These are phyloP conservation scores for Taurulus bubalis DNA, from an alignment of 2,113 vertebrate genomes.

Conservation along the genomic window DNA sequence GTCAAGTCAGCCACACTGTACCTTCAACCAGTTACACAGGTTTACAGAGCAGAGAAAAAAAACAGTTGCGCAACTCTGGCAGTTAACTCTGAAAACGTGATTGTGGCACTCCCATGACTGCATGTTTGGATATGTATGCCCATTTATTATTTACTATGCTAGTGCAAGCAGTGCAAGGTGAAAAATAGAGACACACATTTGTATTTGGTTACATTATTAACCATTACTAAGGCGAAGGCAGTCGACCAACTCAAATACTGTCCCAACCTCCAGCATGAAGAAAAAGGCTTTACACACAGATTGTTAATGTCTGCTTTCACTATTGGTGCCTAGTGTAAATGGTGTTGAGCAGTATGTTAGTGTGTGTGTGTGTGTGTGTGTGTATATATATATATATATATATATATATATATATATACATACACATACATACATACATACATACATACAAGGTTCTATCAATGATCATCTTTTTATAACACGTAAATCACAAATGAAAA, in stretches of 20 bases:
- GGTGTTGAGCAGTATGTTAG: neutral
- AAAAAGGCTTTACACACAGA: constrained; percentile 29
- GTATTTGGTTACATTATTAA: constrained; percentile 41
- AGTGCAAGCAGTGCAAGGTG: neutral
- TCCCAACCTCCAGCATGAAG: constrained; percentile 6
- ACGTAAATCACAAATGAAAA: constrained; percentile 1
- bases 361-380: neutral
- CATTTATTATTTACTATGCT: neutral
- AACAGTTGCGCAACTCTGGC: constrained; percentile 28
- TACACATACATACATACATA: no score
- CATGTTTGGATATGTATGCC: neutral
- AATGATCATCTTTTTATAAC: neutral
- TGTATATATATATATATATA: neutral
- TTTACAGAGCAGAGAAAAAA: constrained; percentile 19
- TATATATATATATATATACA: neutral
- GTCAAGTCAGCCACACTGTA: constrained; percentile 41
- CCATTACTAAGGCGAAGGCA: constrained; percentile 4
- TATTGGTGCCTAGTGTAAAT: constrained; percentile 28
- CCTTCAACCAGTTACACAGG: constrained; percentile 55
- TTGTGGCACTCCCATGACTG: constrained; percentile 16
- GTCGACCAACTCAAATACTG: constrained; percentile 30
- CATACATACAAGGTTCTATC: neutral
- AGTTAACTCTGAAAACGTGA: constrained; percentile 40
- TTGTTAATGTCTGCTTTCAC: constrained; percentile 35
- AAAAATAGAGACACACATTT: constrained; percentile 7